Evolutionary conservation across 2,797 vertebrate genomes (phyloP), one percentile per base, ranked within the genome.

Genomic region (Muscicapa striata): DNA sequence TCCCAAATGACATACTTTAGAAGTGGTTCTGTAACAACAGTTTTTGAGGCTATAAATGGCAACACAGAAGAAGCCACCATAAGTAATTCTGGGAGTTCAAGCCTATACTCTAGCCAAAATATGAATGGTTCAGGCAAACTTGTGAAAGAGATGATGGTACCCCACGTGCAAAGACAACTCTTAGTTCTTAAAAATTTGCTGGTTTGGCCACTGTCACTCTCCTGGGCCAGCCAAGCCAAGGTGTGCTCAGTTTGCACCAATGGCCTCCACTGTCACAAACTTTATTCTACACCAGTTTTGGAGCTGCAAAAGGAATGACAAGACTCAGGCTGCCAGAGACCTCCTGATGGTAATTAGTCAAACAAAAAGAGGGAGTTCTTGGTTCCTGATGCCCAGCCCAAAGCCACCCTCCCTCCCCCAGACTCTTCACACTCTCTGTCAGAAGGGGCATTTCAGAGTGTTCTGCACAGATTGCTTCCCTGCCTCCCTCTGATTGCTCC

Each of bases 241-340:
- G 1, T 30, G 24, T 13, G 20, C 29, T 46, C 0, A 2, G 21
- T 29, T 70, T 29, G 43, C 6, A 1, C 61, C 2, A 4, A n/a
- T 0, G 5, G 38, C 32, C 24, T 54, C 54, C 5, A 4, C 34
- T 41, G 9, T 3, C 3, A 1, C 34, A 4, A 0, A 0, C 57
- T 45, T 59, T 29, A 20, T n/a, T 67, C 51, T 20, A 30, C n/a
- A 19, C 9, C 18, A 7, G 11, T 59, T 77, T 26, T 16, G 27
- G 46, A 49, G 18, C 49, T 83, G 38, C 61, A 38, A 13, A 26
- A 59, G 7, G 13, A 24, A 76, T 21, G 54, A 34, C 18, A 36
- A 14, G 0, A 1, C 46, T 46, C 46, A 14, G n/a, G 45, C 59
- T 78, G 51, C 7, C 51, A 61, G 23, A 69, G 59, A 41, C n/a